Evolutionary conservation across 2,797 vertebrate genomes (phyloP), one percentile per base, ranked within the genome.

Genomic region (Geotrypetes seraphini): DNA sequence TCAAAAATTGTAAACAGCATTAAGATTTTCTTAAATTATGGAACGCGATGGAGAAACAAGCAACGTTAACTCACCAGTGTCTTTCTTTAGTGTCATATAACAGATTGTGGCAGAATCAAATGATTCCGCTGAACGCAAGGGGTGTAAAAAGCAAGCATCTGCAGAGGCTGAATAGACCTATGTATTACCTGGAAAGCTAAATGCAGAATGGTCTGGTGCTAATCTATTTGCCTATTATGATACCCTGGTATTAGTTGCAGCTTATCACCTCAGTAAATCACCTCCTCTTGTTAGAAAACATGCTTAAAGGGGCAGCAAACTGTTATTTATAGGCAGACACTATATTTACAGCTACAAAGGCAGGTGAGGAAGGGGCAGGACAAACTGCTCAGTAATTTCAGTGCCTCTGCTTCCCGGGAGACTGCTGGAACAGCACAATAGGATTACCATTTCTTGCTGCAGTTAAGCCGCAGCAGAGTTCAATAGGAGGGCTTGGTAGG

Each of bases 201-300:
- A 69, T 46, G 61, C 56, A 53, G 53, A 49, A 54, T 42, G 45
- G 46, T 49, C 12, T 1, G 1, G 31, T 3, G 47, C 47, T 67
- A 67, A 71, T 73, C 67, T 73, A 61, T 69, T 73, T 71, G 71
- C 60, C 70, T 31, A 88, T 89, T 87, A 89, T 81, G 85, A 85
- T 79, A 91, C 85, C 84, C 85, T 86, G 61, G 84, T 81, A 92
- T 92, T 90, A 92, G 77, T 53, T 71, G 73, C 78, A 83, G 87
- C 78, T 91, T 87, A 89, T 86, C 88, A 84, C 83, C 75, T 70
- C 67, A 74, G 78, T 83, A 88, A 92, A 91, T 90, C 87, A 82
- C 85, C 59, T 78, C 81, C 79, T 87, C 83, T 76, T 72, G 80
- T 63, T 70, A 78, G 60, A 62, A 57, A 53, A 52, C 25, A 12